These are phyloP conservation scores for Eumeta japonica DNA, from an alignment of 1,140 invertebrate genomes.

Conservation along the genomic window DNA sequence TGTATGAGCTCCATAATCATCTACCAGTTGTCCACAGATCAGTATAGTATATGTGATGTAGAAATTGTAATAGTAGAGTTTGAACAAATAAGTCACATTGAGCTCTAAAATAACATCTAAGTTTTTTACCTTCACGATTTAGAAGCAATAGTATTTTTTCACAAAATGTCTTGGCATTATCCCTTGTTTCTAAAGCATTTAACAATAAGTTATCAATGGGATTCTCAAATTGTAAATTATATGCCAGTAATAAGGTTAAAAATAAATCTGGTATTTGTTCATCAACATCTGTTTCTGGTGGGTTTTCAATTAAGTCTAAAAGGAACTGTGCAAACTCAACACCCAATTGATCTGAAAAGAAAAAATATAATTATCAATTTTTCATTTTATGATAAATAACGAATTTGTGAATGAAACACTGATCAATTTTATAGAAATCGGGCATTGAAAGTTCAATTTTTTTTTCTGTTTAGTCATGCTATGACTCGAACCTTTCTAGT, in stretches of 20 bases:
- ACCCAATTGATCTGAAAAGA: conserved; percentile 70
- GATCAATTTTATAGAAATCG: too few species aligned
- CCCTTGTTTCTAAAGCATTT: conserved; percentile 67
- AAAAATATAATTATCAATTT: too few species aligned
- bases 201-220: conserved; percentile 73
- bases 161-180: conserved; percentile 80
- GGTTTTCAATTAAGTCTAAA: conserved; percentile 77
- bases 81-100: too few species aligned
- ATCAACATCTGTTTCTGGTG: conserved; percentile 71
- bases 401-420: too few species aligned
- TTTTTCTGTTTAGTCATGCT: too few species aligned
- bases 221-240: conserved; percentile 81
- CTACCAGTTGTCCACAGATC: too few species aligned
- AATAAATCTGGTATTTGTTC: conserved; percentile 81
- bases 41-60: too few species aligned
- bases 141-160: conserved; percentile 84
- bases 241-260: conserved; percentile 79
- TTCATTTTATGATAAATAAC: too few species aligned
- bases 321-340: conserved; percentile 76
- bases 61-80: too few species aligned
- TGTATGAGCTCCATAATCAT: too few species aligned
- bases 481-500: too few species aligned
- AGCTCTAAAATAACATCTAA: conserved; percentile 3
- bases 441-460: too few species aligned
- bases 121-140: conserved; percentile 78